These are phyloP conservation scores for Glaucomys volans DNA, from an alignment of 2,113 vertebrate species.

Conservation along the genomic window DNA sequence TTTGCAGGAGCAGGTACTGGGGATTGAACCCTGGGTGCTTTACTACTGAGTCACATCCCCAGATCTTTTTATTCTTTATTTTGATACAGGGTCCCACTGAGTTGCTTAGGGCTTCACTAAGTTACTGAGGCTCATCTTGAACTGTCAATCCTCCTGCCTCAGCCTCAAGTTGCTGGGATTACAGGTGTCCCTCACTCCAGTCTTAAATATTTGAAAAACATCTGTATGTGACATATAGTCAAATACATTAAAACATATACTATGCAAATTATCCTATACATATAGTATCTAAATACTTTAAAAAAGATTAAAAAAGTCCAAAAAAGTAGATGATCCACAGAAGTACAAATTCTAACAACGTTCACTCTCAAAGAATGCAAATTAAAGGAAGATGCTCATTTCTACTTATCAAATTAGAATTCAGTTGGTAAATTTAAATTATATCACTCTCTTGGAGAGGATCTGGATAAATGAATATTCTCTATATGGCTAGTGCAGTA, in stretches of 20 bases:
- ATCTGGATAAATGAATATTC: not conserved
- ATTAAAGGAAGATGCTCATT: slow-evolving; percentile 46
- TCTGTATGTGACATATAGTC: not conserved
- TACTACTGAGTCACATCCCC: no score
- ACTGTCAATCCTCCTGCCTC: no score
- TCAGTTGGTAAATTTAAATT: slow-evolving; percentile 44
- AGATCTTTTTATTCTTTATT: no score
- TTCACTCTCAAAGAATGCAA: not conserved
- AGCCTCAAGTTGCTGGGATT: no score
- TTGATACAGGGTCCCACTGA: no score
- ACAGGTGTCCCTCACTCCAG: not conserved
- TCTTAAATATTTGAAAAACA: not conserved
- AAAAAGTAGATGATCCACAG: not conserved
- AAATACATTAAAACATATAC: not conserved
- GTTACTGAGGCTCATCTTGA: no score
- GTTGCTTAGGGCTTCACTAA: no score
- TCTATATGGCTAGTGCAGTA: not conserved
- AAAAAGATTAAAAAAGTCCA: slow-evolving; percentile 26
- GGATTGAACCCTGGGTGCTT: no score
- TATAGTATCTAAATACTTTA: not conserved
- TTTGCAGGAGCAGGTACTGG: no score
- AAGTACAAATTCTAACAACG: slow-evolving; percentile 9
- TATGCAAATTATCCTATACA: not conserved
- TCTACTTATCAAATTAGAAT: slow-evolving; percentile 6
- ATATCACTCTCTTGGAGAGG: not conserved